Base-by-base conservation (phyloP, 2,888 invertebrate species). In the Melipona beecheii region DNA sequence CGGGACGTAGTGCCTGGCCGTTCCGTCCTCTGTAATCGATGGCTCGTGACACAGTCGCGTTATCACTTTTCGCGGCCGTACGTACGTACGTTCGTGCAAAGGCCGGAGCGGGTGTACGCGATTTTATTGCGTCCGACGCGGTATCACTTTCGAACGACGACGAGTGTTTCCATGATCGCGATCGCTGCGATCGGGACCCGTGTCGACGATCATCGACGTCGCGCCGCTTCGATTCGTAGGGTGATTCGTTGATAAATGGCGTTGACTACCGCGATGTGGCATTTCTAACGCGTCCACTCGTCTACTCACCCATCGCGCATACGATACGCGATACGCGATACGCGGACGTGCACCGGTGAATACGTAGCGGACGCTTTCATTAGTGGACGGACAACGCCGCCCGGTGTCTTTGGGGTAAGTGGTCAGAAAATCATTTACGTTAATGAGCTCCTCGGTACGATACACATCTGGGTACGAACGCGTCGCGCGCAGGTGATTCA, bases 21-120 rank as follows among this genome's bases (percentile, higher is more conserved):
- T 78, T 62, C 73, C 70, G 74, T 56, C 49, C 62, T 43, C 24
- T 60, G 71, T 79, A 83, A 89, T 89, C 89, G 84, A 89, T 89
- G 85, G 83, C 74, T 86, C 69, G 70, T 75, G 80, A 83, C 75
- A 72, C 70, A 77, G 79, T 77, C 79, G 66, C 68, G 77, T 60
- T 68, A 71, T 77, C 73, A 84, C 78, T 85, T 90, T 88, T 89
- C 76, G n/a, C 62, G 60, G 52, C 43, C 31, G 31, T 31, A 31
- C 31, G 4, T 31, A 31, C 43, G 43, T 43, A 43, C 36, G 36
- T 36, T 9, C 43, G 9, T 43, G 2, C 43, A 43, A 43, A 43
- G 43, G 43, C 43, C 43, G 43, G 9, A 24, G 27, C 56, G 58
- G 31, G 56, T 65, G 27, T 50, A 31, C 49, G 60, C 36, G 31